phyloP scores from a whole-genome alignment of 1,140 invertebrate genomes.

The Sitophilus oryzae region DNA sequence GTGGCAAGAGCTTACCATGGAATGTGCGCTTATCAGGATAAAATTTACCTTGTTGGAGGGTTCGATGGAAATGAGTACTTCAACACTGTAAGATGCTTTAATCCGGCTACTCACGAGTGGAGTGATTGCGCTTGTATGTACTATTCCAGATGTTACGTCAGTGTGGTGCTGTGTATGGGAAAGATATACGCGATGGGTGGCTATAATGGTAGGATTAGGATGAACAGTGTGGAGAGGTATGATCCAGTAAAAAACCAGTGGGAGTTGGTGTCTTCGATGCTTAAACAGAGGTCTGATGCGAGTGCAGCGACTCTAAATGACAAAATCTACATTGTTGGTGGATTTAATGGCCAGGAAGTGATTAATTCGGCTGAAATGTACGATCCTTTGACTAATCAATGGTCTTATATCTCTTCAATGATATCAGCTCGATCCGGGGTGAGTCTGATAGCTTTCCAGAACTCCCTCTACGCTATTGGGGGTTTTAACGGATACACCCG shows the following conservation, averaged over 20 bases:
- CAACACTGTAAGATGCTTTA: slow-evolving; percentile 62
- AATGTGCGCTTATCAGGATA: slow-evolving; percentile 57
- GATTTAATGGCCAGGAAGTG: slow-evolving; percentile 67
- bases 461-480: slow-evolving; percentile 60
- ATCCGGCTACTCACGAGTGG: slow-evolving; percentile 59
- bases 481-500: slow-evolving; percentile 63
- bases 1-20: slow-evolving; percentile 70
- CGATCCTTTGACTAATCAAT: slow-evolving; percentile 57
- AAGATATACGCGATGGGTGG: slow-evolving; percentile 83
- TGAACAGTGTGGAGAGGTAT: slow-evolving; percentile 68
- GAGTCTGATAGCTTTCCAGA: slow-evolving; percentile 55
- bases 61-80: slow-evolving; percentile 69
- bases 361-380: slow-evolving; percentile 60
- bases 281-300: slow-evolving; percentile 72
- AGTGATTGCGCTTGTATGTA: slow-evolving; percentile 68
- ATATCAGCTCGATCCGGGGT: slow-evolving; percentile 64
- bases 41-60: slow-evolving; percentile 57
- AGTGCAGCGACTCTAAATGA: slow-evolving; percentile 59
- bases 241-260: slow-evolving; percentile 69
- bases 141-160: slow-evolving; percentile 68
- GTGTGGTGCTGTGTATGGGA: slow-evolving; percentile 62
- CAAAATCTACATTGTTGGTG: slow-evolving; percentile 66
- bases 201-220: slow-evolving; percentile 75
- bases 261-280: slow-evolving; percentile 78
- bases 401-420: slow-evolving; percentile 71